Percentiles rank a stretch among this genome's conserved stretches.
Conservation (phyloP, 1,140 invertebrate species). For the Gryllus bimaculatus region DNA sequence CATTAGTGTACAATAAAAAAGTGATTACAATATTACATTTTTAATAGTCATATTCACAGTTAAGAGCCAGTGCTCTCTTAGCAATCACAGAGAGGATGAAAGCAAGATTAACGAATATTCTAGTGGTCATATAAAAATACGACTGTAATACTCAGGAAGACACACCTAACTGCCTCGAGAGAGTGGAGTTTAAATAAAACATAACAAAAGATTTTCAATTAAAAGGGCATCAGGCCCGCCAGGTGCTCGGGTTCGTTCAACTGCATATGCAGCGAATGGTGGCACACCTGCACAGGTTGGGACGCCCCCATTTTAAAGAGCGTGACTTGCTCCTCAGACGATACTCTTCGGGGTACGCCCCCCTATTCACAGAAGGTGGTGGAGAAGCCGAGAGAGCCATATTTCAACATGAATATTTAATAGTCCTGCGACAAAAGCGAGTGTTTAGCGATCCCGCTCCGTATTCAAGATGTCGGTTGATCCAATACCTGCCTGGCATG, state of each 20-base stretch:
- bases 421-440: not conserved
- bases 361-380: not conserved
- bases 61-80: no score
- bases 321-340: not conserved
- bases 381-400: not conserved
- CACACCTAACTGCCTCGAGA: no score
- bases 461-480: not conserved
- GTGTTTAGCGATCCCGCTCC: not conserved
- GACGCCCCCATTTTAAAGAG: not conserved
- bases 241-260: not conserved
- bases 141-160: no score
- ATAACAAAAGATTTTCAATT: not conserved
- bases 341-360: not conserved
- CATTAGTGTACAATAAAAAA: no score
- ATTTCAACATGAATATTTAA: conserved; percentile 6
- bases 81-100: no score
- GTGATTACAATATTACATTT: no score
- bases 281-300: not conserved
- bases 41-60: no score
- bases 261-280: not conserved
- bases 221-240: not conserved
- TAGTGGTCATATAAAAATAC: no score
- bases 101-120: no score
- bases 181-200: not conserved
- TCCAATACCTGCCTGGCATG: no score